Evolutionary conservation across 2,888 invertebrate species (phyloP), one percentile per base, ranked within the genome.

Genomic region (Luperina nickerlii): DNA sequence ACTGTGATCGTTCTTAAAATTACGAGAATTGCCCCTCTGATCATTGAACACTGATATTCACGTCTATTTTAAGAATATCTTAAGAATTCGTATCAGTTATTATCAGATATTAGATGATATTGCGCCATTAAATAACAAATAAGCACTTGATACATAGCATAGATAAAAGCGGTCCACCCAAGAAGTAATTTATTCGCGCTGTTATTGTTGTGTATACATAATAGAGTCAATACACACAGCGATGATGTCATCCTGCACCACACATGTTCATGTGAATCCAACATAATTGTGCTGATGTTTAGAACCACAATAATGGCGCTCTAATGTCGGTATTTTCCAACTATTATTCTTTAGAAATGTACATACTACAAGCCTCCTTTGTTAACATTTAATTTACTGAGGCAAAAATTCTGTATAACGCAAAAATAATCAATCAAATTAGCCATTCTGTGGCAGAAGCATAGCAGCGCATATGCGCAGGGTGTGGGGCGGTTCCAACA

Each of bases 171-270:
- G n/a, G 78, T 81, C 75, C 72, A 77, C 48, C 70, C 63, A 42
- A 81, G 80, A 74, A 77, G 79, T 78, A 81, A 85, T 85, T 80
- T 88, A 88, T 87, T 89, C 78, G 32, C 69, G 66, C 27, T 79
- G 67, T 86, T 80, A 72, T 89, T 86, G 76, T 87, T 75, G 70
- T 84, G 74, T 75, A 54, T 81, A 81, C 73, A 84, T 80, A 87
- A 83, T 82, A 81, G 73, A 84, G 60, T 81, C 66, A 74, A 81
- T 87, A 86, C 75, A 85, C 85, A 87, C 80, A 83, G 78, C 73
- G 83, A 85, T 92, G 92, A 92, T 90, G 88, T 91, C 92, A 91
- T 81, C 73, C 65, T 78, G 78, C 80, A 81, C 65, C 78, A 82
- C 88, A 89, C 83, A 89, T 87, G 87, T 84, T 84, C 78, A 79